A percentile compares a stretch with the other conserved stretches of the same genome.
Conservation (phyloP, 1,140 invertebrate species). For the Brachionus plicatilis region DNA sequence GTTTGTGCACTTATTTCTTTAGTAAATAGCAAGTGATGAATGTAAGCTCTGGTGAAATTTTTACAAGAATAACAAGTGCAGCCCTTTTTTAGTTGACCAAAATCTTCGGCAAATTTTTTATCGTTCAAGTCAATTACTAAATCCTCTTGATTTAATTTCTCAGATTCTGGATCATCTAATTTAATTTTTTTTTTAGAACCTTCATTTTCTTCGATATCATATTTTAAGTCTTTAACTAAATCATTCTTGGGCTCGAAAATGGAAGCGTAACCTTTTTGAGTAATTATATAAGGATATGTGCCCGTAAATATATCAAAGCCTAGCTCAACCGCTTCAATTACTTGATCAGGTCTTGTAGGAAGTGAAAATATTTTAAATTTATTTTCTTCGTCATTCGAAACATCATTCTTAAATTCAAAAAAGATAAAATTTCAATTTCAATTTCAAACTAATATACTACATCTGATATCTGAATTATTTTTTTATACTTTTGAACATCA, state of each 20-base stretch:
- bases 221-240: not conserved
- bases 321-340: conserved; percentile 24
- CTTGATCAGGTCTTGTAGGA: conserved; percentile 4
- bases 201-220: not conserved
- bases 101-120: conserved; percentile 35
- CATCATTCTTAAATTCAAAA: not conserved
- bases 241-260: not conserved
- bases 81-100: not conserved
- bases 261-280: not conserved
- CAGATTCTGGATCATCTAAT: not conserved
- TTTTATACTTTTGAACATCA: not conserved
- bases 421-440: not conserved
- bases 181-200: not conserved
- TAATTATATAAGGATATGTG: conserved; percentile 2
- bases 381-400: not conserved
- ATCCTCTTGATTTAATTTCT: not conserved
- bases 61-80: conserved; percentile 36
- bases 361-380: conserved; percentile 14
- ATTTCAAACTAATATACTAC: not conserved
- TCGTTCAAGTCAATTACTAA: conserved; percentile 17
- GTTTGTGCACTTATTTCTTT: conserved; percentile 37
- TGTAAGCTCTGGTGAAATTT: conserved; percentile 17
- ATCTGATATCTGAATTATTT: not conserved
- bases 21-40: conserved; percentile 9
- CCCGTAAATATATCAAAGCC: conserved; percentile 38